These are phyloP conservation scores for Falco rusticolus DNA, from an alignment of 2,797 vertebrate genomes.

Conservation along the genomic window DNA sequence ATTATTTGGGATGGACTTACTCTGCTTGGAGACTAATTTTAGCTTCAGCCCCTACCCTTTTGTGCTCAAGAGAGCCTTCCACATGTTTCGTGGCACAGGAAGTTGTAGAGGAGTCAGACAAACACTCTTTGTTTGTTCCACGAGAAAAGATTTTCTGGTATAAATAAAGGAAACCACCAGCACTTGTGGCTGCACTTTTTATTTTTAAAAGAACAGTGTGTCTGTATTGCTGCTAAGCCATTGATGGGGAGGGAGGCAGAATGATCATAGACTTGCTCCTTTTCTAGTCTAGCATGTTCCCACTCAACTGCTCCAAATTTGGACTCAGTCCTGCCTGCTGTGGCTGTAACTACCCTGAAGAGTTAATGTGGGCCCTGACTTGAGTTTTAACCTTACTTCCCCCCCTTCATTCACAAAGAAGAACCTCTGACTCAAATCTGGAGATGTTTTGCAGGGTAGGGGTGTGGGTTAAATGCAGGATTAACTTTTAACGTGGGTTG, in stretches of 20 bases:
- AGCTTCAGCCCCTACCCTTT: slow-evolving; percentile 32
- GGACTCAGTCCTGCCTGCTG: neutral
- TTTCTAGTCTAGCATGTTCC: slow-evolving; percentile 14
- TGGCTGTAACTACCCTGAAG: neutral
- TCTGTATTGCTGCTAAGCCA: slow-evolving; percentile 19
- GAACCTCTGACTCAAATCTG: slow-evolving; percentile 50
- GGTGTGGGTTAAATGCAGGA: slow-evolving; percentile 17
- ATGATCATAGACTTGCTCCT: neutral
- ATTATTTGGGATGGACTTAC: neutral
- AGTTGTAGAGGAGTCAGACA: slow-evolving; percentile 69
- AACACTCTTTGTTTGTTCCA: slow-evolving; percentile 73
- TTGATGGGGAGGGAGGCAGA: neutral
- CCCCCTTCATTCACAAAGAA: neutral
- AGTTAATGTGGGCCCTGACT: slow-evolving; percentile 12
- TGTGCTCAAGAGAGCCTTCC: slow-evolving; percentile 48
- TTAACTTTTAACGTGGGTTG: slow-evolving; percentile 29
- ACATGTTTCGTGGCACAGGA: slow-evolving; percentile 49
- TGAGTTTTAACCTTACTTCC: slow-evolving; percentile 17
- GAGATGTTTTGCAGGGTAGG: slow-evolving; percentile 45
- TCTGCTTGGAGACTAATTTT: slow-evolving; percentile 16
- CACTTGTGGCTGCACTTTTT: slow-evolving; percentile 50
- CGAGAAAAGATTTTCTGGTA: slow-evolving; percentile 66
- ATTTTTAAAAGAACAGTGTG: slow-evolving; percentile 52
- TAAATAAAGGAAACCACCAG: slow-evolving; percentile 71
- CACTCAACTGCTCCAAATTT: neutral